Base-by-base conservation (phyloP, 2,113 vertebrate genomes). In the Peromyscus polionotus region DNA sequence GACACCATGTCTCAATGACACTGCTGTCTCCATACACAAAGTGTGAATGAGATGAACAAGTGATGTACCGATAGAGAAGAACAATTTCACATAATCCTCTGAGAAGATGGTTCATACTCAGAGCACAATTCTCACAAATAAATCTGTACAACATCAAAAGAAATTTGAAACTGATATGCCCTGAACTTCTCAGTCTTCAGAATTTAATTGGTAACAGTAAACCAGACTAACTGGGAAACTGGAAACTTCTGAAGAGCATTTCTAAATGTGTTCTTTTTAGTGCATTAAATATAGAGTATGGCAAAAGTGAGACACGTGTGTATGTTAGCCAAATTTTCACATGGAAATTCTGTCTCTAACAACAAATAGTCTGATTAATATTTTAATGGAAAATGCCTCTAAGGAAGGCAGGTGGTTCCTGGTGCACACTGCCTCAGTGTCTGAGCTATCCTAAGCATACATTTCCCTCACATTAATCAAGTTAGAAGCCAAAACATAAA, bases 341-440 rank as follows among this genome's bases (percentile, higher is more conserved):
- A 80, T 91, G 90, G 93, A 96, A 97, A 96, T 61, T 81, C 12
- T 59, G 79, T 65, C 48, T 81, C 89, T 76, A 96, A 94, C 88
- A 88, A 95, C 70, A 97, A 98, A 87, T 48, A 92, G 91, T 92
- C 76, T 28, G 97, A 93, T 97, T 96, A 95, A 96, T 96, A 95
- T 92, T 97, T 98, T 95, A 98, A 97, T 31, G 96, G 87, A 88
- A 95, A 98, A 97, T 36, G 83, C 75, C 94, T 89, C 92, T 97
- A 89, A 98, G 95, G 97, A 97, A 93, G 94, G 96, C 79, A 98
- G 96, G 97, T 98, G 98, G 97, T 92, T 98, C 73, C 95, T 97
- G 83, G 95, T 76, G 88, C 39, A 81, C 79, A 81, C 10, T 91
- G 89, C 31, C n/a, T 22, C 28, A 88, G 79, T 90, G 80, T 97